Conservation (phyloP, 2,797 vertebrate genomes). For the Poecilia velifera region DNA sequence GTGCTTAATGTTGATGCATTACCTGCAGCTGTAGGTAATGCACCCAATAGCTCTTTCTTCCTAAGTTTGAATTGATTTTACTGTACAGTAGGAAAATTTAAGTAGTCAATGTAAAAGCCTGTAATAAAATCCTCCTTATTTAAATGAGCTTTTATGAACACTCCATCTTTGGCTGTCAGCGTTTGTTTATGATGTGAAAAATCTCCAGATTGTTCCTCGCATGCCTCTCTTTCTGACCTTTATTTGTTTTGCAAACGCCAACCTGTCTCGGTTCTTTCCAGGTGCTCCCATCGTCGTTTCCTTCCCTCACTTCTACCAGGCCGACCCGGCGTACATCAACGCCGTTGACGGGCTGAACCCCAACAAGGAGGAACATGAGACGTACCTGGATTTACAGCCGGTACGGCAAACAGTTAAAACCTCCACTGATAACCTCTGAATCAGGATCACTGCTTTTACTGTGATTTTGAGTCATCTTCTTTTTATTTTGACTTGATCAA, state of each 20-base stretch:
- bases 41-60: not conserved
- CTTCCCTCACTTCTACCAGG: slow-evolving; percentile 88
- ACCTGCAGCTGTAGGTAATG: not conserved
- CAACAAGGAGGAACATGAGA: slow-evolving; percentile 86
- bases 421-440: not conserved
- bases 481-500: not conserved
- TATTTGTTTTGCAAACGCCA: not conserved
- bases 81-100: not conserved
- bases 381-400: slow-evolving; percentile 85
- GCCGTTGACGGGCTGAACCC: slow-evolving; percentile 83
- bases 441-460: not conserved
- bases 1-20: not conserved
- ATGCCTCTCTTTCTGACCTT: slow-evolving; percentile 14
- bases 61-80: not conserved
- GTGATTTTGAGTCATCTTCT: not conserved
- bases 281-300: slow-evolving; percentile 86
- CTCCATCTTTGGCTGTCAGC: slow-evolving; percentile 4
- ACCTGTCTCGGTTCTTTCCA: slow-evolving; percentile 31
- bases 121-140: not conserved
- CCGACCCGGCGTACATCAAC: slow-evolving; percentile 80
- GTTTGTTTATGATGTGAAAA: not conserved
- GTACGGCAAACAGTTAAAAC: slow-evolving; percentile 56
- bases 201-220: slow-evolving; percentile 4
- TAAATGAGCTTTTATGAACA: not conserved
- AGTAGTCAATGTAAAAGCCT: not conserved